Evolutionary conservation across 1,140 invertebrate species (phyloP).

Genomic region (Penaeus vannamei): DNA sequence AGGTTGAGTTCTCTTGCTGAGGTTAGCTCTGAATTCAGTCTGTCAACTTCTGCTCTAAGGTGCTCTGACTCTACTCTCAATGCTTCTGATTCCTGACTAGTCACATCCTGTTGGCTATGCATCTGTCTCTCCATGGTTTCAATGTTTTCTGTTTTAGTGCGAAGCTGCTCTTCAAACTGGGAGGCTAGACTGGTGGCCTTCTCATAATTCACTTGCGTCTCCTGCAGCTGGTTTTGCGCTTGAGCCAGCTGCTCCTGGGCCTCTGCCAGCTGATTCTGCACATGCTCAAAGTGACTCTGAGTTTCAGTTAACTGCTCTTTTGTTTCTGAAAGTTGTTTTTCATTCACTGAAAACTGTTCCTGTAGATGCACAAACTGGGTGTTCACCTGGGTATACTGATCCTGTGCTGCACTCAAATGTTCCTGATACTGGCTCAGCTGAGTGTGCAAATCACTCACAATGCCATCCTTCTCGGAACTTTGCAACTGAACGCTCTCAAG

Average conservation of each 20-base stretch:
- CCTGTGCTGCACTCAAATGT: conserved; percentile 15
- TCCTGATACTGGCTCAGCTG: conserved; percentile 35
- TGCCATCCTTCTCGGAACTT: neutral
- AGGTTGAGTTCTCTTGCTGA: conserved; percentile 39
- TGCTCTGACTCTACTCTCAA: conserved; percentile 2
- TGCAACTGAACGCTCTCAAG: neutral
- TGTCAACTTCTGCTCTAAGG: neutral
- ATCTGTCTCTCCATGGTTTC: conserved; percentile 37
- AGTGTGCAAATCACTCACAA: conserved; percentile 26
- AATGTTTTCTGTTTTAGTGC: conserved; percentile 26
- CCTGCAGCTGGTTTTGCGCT: conserved; percentile 20
- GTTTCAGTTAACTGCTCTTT: conserved; percentile 38
- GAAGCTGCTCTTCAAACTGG: conserved; percentile 45
- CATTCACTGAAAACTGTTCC: conserved; percentile 31
- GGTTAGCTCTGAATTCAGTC: conserved; percentile 39
- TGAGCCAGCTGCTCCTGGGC: conserved; percentile 16
- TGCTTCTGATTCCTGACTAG: conserved; percentile 22
- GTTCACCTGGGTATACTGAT: conserved; percentile 21
- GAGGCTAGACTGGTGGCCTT: conserved; percentile 29
- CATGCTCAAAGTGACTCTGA: conserved; percentile 12
- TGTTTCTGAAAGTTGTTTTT: conserved; percentile 27
- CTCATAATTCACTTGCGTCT: conserved; percentile 45
- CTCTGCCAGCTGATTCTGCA: conserved; percentile 18
- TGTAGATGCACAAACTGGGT: conserved; percentile 44
- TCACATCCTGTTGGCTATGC: conserved; percentile 18